phyloP scores from a whole-genome alignment of 2,888 invertebrate species.

The Morpho achilles region DNA sequence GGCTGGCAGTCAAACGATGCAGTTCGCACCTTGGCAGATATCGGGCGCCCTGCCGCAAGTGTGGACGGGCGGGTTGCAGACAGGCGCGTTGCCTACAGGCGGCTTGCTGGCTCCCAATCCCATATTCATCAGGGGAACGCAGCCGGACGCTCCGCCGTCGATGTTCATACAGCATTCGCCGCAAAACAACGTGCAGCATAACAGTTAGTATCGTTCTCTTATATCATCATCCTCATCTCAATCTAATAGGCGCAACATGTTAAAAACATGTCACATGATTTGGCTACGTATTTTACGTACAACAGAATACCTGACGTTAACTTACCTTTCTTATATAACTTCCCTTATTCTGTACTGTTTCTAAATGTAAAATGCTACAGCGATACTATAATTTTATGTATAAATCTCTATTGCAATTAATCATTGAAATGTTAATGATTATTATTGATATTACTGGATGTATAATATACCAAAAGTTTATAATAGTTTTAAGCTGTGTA shows the following conservation, averaged over 20 bases:
- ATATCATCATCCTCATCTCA: too few relatives aligned
- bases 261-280: background rate
- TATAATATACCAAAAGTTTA: too few relatives aligned
- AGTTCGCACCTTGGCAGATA: slow-evolving; percentile 90
- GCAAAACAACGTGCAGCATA: slow-evolving; percentile 71
- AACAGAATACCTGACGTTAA: too few relatives aligned
- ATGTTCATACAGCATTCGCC: slow-evolving; percentile 93
- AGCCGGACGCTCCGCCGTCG: slow-evolving; percentile 82
- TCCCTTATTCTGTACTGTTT: too few relatives aligned
- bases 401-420: too few relatives aligned
- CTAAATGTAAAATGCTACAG: too few relatives aligned
- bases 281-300: background rate
- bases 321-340: too few relatives aligned
- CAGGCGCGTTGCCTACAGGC: slow-evolving; percentile 81
- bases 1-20: slow-evolving; percentile 85
- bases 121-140: slow-evolving; percentile 89
- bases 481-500: too few relatives aligned
- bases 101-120: slow-evolving; percentile 86
- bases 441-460: too few relatives aligned
- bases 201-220: slow-evolving; percentile 53
- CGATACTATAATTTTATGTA: too few relatives aligned
- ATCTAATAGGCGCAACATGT: too few relatives aligned
- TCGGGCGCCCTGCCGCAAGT: slow-evolving; percentile 84
- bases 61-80: slow-evolving; percentile 86
- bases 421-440: too few relatives aligned